Evolutionary conservation across 2,113 vertebrate species (phyloP).

Genomic region (Megatriorchis doriae): DNA sequence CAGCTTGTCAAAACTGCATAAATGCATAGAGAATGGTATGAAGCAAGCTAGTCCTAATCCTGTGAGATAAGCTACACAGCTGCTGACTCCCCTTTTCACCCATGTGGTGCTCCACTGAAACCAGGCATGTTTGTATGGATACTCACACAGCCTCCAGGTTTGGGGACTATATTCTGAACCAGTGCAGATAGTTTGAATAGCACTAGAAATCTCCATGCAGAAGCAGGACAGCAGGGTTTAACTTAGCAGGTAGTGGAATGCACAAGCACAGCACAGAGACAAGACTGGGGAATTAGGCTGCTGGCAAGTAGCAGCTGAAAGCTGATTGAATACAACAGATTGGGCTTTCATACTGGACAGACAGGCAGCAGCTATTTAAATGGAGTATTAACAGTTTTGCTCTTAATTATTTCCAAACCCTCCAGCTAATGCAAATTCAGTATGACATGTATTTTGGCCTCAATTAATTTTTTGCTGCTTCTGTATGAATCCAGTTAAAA

Average conservation of each 20-base stretch:
- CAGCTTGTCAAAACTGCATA: not conserved
- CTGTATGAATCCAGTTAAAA: not conserved
- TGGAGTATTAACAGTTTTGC: constrained; percentile 58
- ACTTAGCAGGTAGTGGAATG: constrained; percentile 57
- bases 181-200: constrained; percentile 1
- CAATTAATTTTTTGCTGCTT: constrained; percentile 38
- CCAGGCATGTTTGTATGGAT: not conserved
- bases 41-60: not conserved
- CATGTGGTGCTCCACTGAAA: not conserved
- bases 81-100: not conserved
- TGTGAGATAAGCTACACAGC: not conserved
- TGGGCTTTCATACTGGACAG: constrained; percentile 55
- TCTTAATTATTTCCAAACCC: constrained; percentile 62
- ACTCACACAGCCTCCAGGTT: not conserved
- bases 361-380: constrained; percentile 59
- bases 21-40: not conserved
- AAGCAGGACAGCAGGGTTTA: constrained; percentile 16
- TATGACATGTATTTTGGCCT: not conserved
- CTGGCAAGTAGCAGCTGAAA: constrained; percentile 54
- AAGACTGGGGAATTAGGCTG: constrained; percentile 54
- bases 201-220: not conserved
- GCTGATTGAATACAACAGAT: constrained; percentile 62
- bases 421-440: not conserved
- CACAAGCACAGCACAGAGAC: constrained; percentile 48
- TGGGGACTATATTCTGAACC: not conserved